phyloP scores from a whole-genome alignment of 2,888 invertebrate genomes.

The Melieria picta region DNA sequence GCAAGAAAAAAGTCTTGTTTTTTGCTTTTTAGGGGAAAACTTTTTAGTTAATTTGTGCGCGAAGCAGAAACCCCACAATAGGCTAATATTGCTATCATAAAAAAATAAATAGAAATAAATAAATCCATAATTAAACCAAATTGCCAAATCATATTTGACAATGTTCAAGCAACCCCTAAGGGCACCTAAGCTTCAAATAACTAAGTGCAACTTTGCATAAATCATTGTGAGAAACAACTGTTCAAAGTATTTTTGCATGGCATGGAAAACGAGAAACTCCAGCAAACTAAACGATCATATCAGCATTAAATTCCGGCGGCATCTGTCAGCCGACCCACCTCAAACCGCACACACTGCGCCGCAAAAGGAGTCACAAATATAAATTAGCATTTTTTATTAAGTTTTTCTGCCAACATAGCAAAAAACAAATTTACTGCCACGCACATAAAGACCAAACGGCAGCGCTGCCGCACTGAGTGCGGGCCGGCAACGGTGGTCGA shows the following conservation, averaged over 20 bases:
- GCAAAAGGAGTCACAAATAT: constrained; percentile 6
- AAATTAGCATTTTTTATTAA: constrained; percentile 36
- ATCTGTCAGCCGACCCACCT: background rate
- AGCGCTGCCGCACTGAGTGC: background rate
- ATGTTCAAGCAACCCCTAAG: no score
- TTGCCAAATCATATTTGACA: no score
- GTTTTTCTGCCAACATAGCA: constrained; percentile 29
- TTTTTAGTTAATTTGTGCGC: no score
- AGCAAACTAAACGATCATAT: constrained; percentile 19
- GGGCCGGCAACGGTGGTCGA: background rate
- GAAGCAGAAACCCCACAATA: no score
- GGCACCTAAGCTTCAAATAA: no score
- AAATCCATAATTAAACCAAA: no score
- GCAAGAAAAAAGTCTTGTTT: no score
- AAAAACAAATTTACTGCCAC: background rate
- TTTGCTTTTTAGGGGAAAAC: no score
- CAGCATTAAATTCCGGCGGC: constrained; percentile 17
- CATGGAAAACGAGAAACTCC: no score
- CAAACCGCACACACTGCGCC: background rate
- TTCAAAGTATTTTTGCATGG: no score
- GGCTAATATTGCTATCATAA: no score
- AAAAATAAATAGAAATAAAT: no score
- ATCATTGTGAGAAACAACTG: background rate
- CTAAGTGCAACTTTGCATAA: constrained; percentile 1
- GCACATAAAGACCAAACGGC: background rate